A percentile compares a stretch with the other conserved stretches of the same genome.
phyloP scores from a whole-genome alignment of 2,797 vertebrate genomes.

The Sebastes cheni region DNA sequence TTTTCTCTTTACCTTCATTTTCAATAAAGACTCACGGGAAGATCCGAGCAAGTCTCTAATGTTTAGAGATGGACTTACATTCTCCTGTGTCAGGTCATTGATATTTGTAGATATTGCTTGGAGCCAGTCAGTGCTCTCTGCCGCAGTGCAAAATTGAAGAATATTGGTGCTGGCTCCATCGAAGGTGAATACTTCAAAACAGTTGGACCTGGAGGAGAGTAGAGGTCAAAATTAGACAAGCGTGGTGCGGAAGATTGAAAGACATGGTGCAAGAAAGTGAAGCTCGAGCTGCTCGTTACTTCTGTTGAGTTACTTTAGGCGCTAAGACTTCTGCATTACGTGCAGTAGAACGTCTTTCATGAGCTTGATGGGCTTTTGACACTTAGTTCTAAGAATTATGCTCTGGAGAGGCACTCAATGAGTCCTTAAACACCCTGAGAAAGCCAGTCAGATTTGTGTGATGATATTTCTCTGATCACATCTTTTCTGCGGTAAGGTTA shows the following conservation, averaged over 20 bases:
- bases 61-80: slow-evolving; percentile 80
- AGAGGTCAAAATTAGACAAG: slow-evolving; percentile 45
- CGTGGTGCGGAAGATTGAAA: slow-evolving; percentile 16
- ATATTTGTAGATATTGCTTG: slow-evolving; percentile 92
- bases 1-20: neutral
- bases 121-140: slow-evolving; percentile 94
- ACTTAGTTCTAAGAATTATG: slow-evolving; percentile 1
- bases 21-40: neutral
- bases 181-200: slow-evolving; percentile 91
- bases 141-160: slow-evolving; percentile 91
- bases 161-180: slow-evolving; percentile 88
- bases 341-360: neutral
- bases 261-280: neutral
- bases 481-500: neutral
- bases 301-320: neutral
- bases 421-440: neutral
- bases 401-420: neutral
- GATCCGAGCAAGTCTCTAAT: neutral
- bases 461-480: neutral
- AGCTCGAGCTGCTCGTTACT: neutral
- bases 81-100: slow-evolving; percentile 88
- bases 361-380: slow-evolving; percentile 2
- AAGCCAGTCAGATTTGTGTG: neutral
- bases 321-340: neutral
- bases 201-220: slow-evolving; percentile 84